phyloP scores from a whole-genome alignment of 2,888 invertebrate genomes.

The Caenorhabditis imperialis region DNA sequence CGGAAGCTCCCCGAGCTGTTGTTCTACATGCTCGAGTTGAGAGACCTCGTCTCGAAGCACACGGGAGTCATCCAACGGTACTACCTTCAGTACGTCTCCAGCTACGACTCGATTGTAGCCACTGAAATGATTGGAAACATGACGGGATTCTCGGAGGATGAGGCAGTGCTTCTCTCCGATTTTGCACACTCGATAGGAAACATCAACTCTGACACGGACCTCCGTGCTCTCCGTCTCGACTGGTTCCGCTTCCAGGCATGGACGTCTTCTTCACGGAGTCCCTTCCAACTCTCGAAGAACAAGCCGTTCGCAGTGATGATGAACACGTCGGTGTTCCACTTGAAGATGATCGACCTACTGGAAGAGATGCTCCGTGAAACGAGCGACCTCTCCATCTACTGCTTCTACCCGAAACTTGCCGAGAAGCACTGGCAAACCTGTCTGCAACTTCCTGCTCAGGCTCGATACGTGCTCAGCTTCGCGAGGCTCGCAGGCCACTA shows the following conservation, averaged over 20 bases:
- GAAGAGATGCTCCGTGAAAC: constrained; percentile 97
- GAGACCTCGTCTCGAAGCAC: constrained; percentile 88
- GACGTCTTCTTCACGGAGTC: constrained; percentile 89
- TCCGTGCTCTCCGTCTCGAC: constrained; percentile 92
- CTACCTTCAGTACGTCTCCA: constrained; percentile 88
- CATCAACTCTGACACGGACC: constrained; percentile 82
- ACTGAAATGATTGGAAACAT: constrained; percentile 82
- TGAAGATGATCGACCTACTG: constrained; percentile 96
- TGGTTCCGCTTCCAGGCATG: constrained; percentile 97
- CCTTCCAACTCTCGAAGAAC: constrained; percentile 85
- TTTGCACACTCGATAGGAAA: constrained; percentile 62
- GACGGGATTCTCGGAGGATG: constrained; percentile 64
- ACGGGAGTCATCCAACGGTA: constrained; percentile 93
- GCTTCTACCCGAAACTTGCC: constrained; percentile 79
- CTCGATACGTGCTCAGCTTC: constrained; percentile 94
- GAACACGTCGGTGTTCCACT: constrained; percentile 95
- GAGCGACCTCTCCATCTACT: constrained; percentile 96
- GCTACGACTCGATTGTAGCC: constrained; percentile 93
- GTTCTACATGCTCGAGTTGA: constrained; percentile 97
- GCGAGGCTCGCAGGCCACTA: constrained; percentile 98
- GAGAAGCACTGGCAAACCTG: constrained; percentile 95
- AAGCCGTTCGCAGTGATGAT: constrained; percentile 88
- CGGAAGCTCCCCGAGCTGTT: constrained; percentile 94
- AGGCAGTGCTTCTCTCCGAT: constrained; percentile 69
- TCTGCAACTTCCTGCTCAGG: constrained; percentile 96